phyloP scores from a whole-genome alignment of 2,113 vertebrate genomes.

The Tangachromis dhanisi region DNA sequence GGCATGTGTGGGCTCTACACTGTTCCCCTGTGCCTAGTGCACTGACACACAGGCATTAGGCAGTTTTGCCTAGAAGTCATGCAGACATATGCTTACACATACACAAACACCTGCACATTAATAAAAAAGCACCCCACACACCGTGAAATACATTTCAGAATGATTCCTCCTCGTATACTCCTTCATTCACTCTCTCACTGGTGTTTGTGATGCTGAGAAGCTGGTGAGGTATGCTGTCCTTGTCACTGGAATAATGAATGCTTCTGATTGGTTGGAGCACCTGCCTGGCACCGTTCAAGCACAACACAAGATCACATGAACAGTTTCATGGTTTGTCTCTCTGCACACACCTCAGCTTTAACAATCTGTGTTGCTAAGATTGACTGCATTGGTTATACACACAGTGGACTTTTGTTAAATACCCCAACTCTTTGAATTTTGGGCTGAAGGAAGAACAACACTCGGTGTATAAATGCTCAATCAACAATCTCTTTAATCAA shows the following conservation, averaged over 20 bases:
- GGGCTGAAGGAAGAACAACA: not conserved
- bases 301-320: not conserved
- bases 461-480: not conserved
- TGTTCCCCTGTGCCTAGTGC: constrained; percentile 35
- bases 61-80: constrained; percentile 10
- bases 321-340: not conserved
- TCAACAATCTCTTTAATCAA: not conserved
- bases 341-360: not conserved
- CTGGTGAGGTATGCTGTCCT: not conserved
- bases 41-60: constrained; percentile 10
- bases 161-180: not conserved
- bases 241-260: not conserved
- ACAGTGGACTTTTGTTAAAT: not conserved
- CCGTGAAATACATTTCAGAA: not conserved
- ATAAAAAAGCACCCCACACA: not conserved
- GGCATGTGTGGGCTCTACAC: constrained; percentile 27
- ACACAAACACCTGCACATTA: not conserved
- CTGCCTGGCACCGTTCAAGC: not conserved
- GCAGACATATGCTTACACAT: not conserved
- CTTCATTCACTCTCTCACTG: not conserved
- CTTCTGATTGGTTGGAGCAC: not conserved
- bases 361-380: not conserved
- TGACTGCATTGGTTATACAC: not conserved
- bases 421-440: not conserved
- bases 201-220: not conserved